Evolutionary conservation across 2,888 invertebrate species (phyloP).

Genomic region (Sphecodes monilicornis): DNA sequence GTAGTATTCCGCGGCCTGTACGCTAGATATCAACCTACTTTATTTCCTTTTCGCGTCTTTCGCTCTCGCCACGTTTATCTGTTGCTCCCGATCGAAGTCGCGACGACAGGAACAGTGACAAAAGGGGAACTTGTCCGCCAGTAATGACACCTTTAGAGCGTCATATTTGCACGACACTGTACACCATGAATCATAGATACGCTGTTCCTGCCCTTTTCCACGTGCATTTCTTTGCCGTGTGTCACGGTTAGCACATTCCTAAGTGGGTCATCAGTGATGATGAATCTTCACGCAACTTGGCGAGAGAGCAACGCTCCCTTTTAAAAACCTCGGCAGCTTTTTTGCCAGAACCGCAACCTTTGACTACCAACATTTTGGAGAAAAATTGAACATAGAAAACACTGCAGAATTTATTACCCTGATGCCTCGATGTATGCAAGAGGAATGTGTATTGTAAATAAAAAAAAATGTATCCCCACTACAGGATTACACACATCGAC

Average conservation of each 20-base stretch:
- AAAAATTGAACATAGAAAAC: background rate
- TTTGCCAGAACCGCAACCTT: background rate
- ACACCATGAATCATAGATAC: conserved; percentile 22
- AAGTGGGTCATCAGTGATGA: conserved; percentile 17
- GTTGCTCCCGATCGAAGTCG: conserved; percentile 20
- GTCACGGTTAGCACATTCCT: conserved; percentile 10
- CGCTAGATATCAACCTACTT: conserved; percentile 5
- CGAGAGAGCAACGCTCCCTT: background rate
- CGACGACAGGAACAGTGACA: conserved; percentile 18
- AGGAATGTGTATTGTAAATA: too few species aligned
- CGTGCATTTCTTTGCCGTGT: background rate
- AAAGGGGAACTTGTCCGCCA: conserved; percentile 15
- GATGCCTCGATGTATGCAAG: too few species aligned
- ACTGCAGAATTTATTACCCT: background rate
- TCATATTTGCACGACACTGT: conserved; percentile 13
- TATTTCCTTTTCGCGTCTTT: background rate
- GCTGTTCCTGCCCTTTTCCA: conserved; percentile 16
- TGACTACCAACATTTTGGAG: background rate
- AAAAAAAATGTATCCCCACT: too few species aligned
- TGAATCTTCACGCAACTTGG: background rate
- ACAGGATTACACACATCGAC: too few species aligned
- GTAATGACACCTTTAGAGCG: conserved; percentile 19
- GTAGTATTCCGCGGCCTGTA: background rate
- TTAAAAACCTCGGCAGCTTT: background rate
- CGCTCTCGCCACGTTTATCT: conserved; percentile 19